phyloP scores from a whole-genome alignment of 2,888 invertebrate species.

The Caenorhabditis zanzibari region DNA sequence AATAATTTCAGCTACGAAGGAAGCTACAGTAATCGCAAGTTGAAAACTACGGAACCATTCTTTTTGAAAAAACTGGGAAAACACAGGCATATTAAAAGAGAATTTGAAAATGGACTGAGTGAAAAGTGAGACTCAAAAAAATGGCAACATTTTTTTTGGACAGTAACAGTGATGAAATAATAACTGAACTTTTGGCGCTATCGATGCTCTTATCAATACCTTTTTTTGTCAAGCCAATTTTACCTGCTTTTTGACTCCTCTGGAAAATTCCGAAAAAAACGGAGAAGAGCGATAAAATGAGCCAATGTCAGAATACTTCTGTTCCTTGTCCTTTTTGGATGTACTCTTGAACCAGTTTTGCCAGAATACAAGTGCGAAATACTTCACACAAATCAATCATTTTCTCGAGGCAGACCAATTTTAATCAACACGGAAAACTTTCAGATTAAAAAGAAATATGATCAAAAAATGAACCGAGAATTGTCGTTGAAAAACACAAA shows the following conservation, averaged over 20 bases:
- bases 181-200: slow-evolving; percentile 55
- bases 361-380: too few relatives aligned
- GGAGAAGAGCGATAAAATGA: not conserved
- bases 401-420: too few relatives aligned
- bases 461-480: not conserved
- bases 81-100: not conserved
- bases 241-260: slow-evolving; percentile 35
- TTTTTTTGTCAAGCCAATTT: slow-evolving; percentile 40
- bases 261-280: slow-evolving; percentile 15
- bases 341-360: not conserved
- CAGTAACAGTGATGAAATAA: slow-evolving; percentile 55
- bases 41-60: not conserved
- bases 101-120: not conserved
- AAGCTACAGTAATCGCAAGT: not conserved
- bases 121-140: slow-evolving; percentile 7
- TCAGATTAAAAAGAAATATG: not conserved
- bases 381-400: too few relatives aligned
- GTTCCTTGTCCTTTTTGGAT: not conserved
- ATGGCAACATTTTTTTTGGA: slow-evolving; percentile 44
- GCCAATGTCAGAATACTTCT: not conserved
- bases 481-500: not conserved
- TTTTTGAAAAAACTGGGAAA: not conserved
- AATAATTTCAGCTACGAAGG: too few relatives aligned
- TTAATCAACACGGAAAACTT: not conserved
- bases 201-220: slow-evolving; percentile 32